phyloP scores from a whole-genome alignment of 1,140 invertebrate genomes.

The Dolichoris vasculosae region DNA sequence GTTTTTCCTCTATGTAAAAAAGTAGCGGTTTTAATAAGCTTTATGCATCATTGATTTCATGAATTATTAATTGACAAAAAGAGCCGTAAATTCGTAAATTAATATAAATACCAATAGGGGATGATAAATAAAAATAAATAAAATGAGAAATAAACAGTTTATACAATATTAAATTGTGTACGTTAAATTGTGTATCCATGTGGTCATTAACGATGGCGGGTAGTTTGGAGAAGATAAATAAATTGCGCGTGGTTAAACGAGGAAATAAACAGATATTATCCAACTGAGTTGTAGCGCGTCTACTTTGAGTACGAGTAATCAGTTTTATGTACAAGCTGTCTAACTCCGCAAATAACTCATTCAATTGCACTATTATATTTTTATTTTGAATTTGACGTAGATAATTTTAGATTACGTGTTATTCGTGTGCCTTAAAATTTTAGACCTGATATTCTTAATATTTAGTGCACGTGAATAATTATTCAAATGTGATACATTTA shows the following conservation, averaged over 20 bases:
- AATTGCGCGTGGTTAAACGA: neutral
- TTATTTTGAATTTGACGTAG: neutral
- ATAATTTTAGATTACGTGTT: neutral
- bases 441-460: neutral
- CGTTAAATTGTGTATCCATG: neutral
- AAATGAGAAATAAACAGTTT: neutral
- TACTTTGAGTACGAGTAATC: neutral
- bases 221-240: neutral
- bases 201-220: neutral
- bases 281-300: neutral
- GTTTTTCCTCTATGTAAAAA: neutral
- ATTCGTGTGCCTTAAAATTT: neutral
- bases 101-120: neutral
- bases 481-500: too few relatives aligned
- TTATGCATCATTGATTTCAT: neutral
- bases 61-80: neutral
- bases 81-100: neutral
- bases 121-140: neutral
- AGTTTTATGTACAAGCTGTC: neutral
- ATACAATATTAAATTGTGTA: neutral
- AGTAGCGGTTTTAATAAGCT: neutral
- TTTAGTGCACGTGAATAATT: too few relatives aligned
- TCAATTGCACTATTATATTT: neutral
- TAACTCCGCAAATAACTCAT: neutral
- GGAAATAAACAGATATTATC: constrained; percentile 10